Percentiles rank a stretch among this genome's conserved stretches.
phyloP scores from a whole-genome alignment of 2,113 vertebrate species.

The Sylvietta virens region DNA sequence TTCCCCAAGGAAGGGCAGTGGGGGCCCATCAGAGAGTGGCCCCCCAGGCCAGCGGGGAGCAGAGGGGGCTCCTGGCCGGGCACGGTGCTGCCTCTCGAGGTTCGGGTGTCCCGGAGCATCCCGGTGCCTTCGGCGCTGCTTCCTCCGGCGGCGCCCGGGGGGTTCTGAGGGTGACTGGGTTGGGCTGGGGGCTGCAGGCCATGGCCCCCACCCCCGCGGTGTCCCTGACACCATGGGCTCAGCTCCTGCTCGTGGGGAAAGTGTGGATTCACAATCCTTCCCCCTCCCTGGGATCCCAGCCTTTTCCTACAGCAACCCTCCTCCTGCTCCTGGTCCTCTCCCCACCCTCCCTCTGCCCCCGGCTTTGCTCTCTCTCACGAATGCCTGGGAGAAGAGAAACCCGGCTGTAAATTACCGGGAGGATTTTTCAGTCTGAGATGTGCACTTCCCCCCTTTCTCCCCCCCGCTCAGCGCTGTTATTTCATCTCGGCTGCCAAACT shows the following conservation, averaged over 20 bases:
- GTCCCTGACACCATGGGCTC: neutral
- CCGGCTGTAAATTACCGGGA: neutral
- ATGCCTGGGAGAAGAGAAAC: neutral
- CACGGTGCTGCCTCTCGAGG: neutral
- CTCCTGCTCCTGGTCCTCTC: neutral
- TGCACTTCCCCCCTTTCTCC: neutral
- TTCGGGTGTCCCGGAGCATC: neutral
- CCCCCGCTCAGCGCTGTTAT: neutral
- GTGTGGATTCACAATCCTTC: neutral
- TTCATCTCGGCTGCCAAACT: slow-evolving; percentile 39
- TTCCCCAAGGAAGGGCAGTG: neutral
- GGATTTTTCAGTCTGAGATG: slow-evolving; percentile 22
- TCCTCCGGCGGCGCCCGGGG: neutral
- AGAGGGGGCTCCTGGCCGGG: neutral
- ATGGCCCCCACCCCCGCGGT: accelerated
- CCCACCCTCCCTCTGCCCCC: neutral
- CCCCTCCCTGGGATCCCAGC: neutral
- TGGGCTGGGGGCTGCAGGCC: neutral
- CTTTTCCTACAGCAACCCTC: too few species aligned
- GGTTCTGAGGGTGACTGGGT: neutral
- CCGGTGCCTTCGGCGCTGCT: neutral
- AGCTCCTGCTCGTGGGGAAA: accelerated
- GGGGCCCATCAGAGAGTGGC: neutral
- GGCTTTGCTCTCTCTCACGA: neutral
- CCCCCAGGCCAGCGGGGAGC: neutral